These are phyloP conservation scores for Agapostemon virescens DNA, from an alignment of 2,888 invertebrate species.

Conservation along the genomic window DNA sequence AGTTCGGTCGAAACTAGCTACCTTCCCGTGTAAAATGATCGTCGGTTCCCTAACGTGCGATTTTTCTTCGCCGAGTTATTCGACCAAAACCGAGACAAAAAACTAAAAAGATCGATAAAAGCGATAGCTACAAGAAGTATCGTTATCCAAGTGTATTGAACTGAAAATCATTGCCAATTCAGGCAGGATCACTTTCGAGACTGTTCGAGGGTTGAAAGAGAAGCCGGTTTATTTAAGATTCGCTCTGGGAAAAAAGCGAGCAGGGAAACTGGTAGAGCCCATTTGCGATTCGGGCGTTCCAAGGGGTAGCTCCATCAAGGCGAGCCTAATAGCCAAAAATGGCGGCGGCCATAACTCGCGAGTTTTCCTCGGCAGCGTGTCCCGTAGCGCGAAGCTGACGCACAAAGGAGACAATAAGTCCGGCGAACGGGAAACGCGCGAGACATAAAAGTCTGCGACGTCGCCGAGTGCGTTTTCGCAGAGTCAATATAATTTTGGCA, in stretches of 20 bases:
- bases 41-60: no score
- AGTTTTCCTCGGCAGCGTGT: not conserved
- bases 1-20: no score
- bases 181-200: not conserved
- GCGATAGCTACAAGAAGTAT: not conserved
- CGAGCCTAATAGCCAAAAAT: not conserved
- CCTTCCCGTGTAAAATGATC: no score
- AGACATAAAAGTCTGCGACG: conserved; percentile 70
- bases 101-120: no score
- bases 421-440: conserved; percentile 53
- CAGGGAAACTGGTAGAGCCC: not conserved
- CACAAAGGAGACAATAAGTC: conserved; percentile 27
- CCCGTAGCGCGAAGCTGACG: not conserved
- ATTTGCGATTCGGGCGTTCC: not conserved
- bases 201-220: not conserved
- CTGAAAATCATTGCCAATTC: not conserved
- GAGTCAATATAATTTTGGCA: conserved; percentile 78
- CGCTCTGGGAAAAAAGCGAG: not conserved
- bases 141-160: no score
- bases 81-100: no score
- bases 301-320: not conserved
- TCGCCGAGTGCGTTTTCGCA: conserved; percentile 68
- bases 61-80: no score
- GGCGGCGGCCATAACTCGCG: not conserved
- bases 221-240: not conserved